Conservation (phyloP, 2,888 invertebrate genomes). For the Cecidostiba fungosa region DNA sequence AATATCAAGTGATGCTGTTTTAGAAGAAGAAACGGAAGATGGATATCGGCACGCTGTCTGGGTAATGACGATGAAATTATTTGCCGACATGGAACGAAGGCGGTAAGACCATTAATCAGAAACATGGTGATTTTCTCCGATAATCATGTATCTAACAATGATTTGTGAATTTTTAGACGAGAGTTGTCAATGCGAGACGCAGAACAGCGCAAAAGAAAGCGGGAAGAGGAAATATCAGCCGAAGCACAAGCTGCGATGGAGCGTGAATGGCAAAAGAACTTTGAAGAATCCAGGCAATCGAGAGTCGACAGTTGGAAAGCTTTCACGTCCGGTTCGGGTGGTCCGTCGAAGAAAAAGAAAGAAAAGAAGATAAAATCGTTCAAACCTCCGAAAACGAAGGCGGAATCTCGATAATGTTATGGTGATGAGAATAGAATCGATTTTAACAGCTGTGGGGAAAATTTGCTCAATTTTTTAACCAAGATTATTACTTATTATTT, state of each 20-base stretch:
- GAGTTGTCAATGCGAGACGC: conserved; percentile 94
- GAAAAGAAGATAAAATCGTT: conserved; percentile 91
- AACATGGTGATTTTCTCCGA: conserved; percentile 1
- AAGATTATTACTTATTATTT: conserved; percentile 54
- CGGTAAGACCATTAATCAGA: conserved; percentile 76
- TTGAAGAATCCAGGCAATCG: conserved; percentile 97
- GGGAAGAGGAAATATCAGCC: conserved; percentile 95
- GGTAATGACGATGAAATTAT: conserved; percentile 99
- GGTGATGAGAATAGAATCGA: conserved; percentile 21
- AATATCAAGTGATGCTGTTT: conserved; percentile 81
- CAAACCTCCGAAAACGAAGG: conserved; percentile 96
- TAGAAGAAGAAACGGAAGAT: conserved; percentile 93
- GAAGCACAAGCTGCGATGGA: conserved; percentile 94
- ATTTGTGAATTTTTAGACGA: conserved; percentile 80
- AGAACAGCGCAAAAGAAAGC: conserved; percentile 95
- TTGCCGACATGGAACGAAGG: conserved; percentile 97
- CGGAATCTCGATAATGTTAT: conserved; percentile 90
- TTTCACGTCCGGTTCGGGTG: conserved; percentile 86
- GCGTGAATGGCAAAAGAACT: conserved; percentile 99
- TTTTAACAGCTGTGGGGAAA: conserved; percentile 31
- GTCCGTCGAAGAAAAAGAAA: conserved; percentile 87
- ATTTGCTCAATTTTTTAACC: conserved; percentile 51
- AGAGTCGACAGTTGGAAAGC: conserved; percentile 96
- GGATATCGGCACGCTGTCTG: conserved; percentile 96
- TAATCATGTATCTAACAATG: not conserved